A percentile compares a stretch with the other conserved stretches of the same genome.
These are phyloP conservation scores for Eira barbara DNA, from an alignment of 2,113 vertebrate species.

Conservation along the genomic window DNA sequence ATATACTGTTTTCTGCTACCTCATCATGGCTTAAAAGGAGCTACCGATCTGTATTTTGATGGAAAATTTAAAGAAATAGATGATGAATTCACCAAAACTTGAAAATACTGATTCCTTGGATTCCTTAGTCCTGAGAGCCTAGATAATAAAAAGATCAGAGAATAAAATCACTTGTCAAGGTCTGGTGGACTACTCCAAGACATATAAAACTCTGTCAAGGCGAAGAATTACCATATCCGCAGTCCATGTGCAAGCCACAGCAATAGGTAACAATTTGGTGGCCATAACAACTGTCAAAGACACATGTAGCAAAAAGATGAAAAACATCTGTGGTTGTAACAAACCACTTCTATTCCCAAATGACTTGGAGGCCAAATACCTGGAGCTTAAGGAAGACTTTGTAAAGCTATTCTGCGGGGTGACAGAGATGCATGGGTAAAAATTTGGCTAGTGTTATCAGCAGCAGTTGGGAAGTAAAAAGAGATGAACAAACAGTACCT, in stretches of 20 bases:
- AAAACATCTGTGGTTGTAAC: conserved; percentile 91
- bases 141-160: conserved; percentile 94
- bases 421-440: conserved; percentile 97
- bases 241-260: conserved; percentile 94
- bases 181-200: conserved; percentile 95
- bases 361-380: conserved; percentile 89
- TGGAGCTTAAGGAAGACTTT: conserved; percentile 86
- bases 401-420: conserved; percentile 90
- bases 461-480: conserved; percentile 92
- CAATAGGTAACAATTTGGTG: conserved; percentile 94
- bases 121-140: conserved; percentile 89
- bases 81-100: conserved; percentile 91
- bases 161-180: conserved; percentile 93
- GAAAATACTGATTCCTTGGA: conserved; percentile 92
- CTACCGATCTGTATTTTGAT: conserved; percentile 93
- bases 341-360: conserved; percentile 91
- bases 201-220: conserved; percentile 75
- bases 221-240: conserved; percentile 93
- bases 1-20: conserved; percentile 96
- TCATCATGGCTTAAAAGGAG: conserved; percentile 93
- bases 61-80: conserved; percentile 94
- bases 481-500: conserved; percentile 91
- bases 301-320: conserved; percentile 88
- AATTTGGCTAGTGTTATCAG: conserved; percentile 93
- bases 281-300: conserved; percentile 94